A percentile compares a stretch with the other conserved stretches of the same genome.
Conservation (phyloP, 2,113 vertebrate genomes). For the Chroicocephalus ridibundus region DNA sequence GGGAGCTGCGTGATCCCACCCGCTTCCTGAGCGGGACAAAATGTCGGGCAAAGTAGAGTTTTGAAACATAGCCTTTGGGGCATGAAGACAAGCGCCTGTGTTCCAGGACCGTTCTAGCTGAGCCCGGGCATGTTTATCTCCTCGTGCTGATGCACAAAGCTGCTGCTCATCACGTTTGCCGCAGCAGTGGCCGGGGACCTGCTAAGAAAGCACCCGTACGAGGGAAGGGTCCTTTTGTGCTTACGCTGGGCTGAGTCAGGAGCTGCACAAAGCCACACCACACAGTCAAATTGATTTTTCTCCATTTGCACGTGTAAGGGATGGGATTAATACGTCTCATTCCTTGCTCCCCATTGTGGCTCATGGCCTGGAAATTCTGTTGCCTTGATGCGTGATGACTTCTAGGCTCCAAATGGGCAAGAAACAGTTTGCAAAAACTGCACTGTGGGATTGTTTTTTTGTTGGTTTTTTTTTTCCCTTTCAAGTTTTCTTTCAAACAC, state of each 20-base stretch:
- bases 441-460: neutral
- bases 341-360: neutral
- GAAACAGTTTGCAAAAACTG: neutral
- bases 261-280: neutral
- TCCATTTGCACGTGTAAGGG: neutral
- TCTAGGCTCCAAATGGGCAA: neutral
- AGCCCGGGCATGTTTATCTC: neutral
- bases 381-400: neutral
- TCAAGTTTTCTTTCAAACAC: conserved; percentile 44
- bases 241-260: neutral
- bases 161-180: accelerated
- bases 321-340: neutral
- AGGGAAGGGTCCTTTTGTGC: neutral
- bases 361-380: neutral
- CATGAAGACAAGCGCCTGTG: neutral
- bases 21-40: too few relatives aligned
- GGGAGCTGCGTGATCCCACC: too few relatives aligned
- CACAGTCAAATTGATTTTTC: neutral
- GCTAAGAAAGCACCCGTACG: neutral
- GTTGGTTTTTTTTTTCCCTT: neutral
- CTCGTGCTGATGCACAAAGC: neutral
- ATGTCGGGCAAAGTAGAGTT: neutral
- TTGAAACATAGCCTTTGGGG: neutral
- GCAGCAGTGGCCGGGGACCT: neutral
- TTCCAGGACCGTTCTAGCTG: neutral